phyloP scores from a whole-genome alignment of 1,140 invertebrate species.

The Sesamia nonagrioides region DNA sequence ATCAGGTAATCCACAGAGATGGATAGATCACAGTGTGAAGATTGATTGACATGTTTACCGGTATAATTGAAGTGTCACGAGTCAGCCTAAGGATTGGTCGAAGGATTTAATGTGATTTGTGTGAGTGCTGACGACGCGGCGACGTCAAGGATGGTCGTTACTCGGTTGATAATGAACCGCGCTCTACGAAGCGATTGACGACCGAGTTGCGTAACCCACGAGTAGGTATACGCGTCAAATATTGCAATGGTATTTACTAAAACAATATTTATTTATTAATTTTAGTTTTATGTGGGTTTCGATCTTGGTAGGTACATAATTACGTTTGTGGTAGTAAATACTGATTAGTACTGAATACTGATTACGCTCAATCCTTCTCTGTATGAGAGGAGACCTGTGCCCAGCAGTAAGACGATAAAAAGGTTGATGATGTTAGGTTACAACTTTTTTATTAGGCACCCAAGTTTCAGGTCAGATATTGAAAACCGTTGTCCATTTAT shows the following conservation, averaged over 20 bases:
- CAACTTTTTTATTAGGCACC: too few species aligned
- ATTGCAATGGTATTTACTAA: conserved; percentile 15
- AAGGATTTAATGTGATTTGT: conserved; percentile 69
- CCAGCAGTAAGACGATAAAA: too few species aligned
- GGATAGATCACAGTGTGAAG: conserved; percentile 53
- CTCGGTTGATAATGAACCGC: conserved; percentile 55
- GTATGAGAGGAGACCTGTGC: too few species aligned
- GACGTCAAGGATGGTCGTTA: conserved; percentile 60
- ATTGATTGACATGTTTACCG: conserved; percentile 77
- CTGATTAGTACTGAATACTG: too few species aligned
- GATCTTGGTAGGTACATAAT: too few species aligned
- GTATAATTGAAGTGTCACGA: conserved; percentile 79
- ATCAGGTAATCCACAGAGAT: conserved; percentile 22
- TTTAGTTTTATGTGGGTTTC: background rate
- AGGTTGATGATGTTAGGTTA: too few species aligned
- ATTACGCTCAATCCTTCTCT: too few species aligned
- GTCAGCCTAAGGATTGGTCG: conserved; percentile 58
- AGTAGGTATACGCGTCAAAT: background rate
- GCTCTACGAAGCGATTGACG: conserved; percentile 25
- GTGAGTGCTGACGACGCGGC: conserved; percentile 59
- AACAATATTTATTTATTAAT: background rate
- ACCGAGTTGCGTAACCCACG: conserved; percentile 24
- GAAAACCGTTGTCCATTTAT: too few species aligned
- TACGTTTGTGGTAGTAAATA: too few species aligned
- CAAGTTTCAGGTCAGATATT: too few species aligned